A percentile compares a stretch with the other conserved stretches of the same genome.
phyloP scores from a whole-genome alignment of 2,888 invertebrate genomes.

The Labia minor region DNA sequence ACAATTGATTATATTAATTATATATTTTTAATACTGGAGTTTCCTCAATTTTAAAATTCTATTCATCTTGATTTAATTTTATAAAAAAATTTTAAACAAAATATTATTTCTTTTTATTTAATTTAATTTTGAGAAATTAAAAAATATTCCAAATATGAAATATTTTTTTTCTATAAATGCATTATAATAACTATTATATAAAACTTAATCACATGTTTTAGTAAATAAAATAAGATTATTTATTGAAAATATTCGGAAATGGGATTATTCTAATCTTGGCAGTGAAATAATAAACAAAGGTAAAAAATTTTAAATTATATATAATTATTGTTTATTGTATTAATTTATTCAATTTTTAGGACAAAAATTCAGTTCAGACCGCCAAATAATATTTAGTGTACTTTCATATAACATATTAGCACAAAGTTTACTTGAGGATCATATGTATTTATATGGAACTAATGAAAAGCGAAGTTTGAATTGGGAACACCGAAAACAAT shows the following conservation, averaged over 20 bases:
- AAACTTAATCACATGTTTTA: no score
- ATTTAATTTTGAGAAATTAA: no score
- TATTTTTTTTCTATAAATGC: no score
- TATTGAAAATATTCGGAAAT: not conserved
- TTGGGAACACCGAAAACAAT: conserved; percentile 57
- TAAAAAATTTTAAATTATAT: not conserved
- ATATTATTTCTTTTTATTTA: no score
- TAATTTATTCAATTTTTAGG: not conserved
- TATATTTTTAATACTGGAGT: no score
- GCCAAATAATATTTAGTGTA: conserved; percentile 48
- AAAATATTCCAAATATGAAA: no score
- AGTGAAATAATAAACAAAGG: not conserved
- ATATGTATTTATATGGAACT: conserved; percentile 58
- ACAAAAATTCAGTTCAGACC: not conserved
- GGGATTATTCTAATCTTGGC: conserved; percentile 5
- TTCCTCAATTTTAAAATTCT: no score
- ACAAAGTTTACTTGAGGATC: conserved; percentile 64
- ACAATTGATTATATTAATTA: no score
- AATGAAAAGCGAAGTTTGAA: conserved; percentile 48
- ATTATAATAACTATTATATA: no score
- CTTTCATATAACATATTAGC: conserved; percentile 83
- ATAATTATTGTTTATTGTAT: not conserved
- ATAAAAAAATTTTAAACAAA: no score
- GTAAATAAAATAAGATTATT: not conserved
- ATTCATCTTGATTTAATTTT: no score